Percentiles rank a stretch among this genome's conserved stretches.
Evolutionary conservation across 2,113 vertebrate genomes (phyloP).

Genomic region (Naja naja): DNA sequence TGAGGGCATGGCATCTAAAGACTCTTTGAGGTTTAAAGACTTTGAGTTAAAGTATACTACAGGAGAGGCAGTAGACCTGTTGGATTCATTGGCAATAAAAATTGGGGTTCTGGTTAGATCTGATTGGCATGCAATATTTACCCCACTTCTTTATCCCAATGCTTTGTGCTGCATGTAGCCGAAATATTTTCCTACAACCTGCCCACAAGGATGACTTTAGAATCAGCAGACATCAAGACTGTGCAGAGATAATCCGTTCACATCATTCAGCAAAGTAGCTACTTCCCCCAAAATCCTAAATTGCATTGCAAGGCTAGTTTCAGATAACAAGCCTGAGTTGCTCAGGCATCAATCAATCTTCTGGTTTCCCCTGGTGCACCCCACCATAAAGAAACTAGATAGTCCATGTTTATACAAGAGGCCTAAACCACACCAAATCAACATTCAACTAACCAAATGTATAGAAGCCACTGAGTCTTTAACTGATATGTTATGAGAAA

Average conservation of each 20-base stretch:
- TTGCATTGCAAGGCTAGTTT: not conserved
- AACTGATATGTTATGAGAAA: not conserved
- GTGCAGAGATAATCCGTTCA: not conserved
- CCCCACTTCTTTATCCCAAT: not conserved
- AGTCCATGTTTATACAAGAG: not conserved
- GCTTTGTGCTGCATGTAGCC: not conserved
- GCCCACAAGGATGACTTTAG: not conserved
- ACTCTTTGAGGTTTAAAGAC: not conserved
- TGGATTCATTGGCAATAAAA: not conserved
- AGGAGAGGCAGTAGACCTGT: not conserved
- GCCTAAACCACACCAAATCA: no score
- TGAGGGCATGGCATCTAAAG: not conserved
- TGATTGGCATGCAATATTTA: not conserved
- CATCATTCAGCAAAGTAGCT: not conserved
- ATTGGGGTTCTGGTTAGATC: not conserved
- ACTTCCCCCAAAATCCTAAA: not conserved
- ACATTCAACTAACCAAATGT: not conserved
- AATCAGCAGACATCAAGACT: not conserved
- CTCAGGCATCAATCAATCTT: not conserved
- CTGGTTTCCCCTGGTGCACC: not conserved
- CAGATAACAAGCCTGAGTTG: not conserved
- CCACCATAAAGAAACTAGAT: not conserved
- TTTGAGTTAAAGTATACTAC: not conserved
- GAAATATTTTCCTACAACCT: not conserved
- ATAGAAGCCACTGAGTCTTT: not conserved